These are phyloP conservation scores for Pollenia angustigena DNA, from an alignment of 2,888 invertebrate genomes.

Conservation along the genomic window DNA sequence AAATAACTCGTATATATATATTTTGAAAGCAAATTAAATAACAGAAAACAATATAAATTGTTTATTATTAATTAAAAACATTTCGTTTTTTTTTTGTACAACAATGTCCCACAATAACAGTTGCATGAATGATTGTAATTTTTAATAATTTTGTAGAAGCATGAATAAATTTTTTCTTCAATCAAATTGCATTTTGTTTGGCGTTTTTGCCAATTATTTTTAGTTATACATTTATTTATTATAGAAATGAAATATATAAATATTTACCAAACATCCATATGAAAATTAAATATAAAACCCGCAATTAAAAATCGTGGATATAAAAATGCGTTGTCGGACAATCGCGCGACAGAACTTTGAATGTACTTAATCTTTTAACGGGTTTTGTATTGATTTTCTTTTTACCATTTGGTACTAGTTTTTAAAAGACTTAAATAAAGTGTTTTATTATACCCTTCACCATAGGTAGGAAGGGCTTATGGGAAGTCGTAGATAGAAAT, in stretches of 20 bases:
- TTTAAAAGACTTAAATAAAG: too few species aligned
- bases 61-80: constrained; percentile 51
- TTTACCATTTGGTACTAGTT: too few species aligned
- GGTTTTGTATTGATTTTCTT: too few species aligned
- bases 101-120: not conserved
- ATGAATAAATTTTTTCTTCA: not conserved
- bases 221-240: constrained; percentile 28
- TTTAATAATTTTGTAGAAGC: constrained; percentile 10
- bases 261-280: constrained; percentile 53
- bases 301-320: constrained; percentile 59
- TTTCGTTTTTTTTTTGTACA: not conserved
- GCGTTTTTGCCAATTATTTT: constrained; percentile 52
- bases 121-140: constrained; percentile 16
- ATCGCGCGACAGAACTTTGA: constrained; percentile 8
- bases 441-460: too few species aligned
- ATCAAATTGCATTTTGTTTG: constrained; percentile 11
- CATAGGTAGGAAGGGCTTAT: too few species aligned
- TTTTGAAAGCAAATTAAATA: constrained; percentile 15
- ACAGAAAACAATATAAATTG: constrained; percentile 35
- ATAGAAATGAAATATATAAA: constrained; percentile 42
- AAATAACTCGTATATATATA: constrained; percentile 5
- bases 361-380: not conserved
- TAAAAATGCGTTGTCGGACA: constrained; percentile 14
- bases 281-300: constrained; percentile 56
- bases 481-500: too few species aligned